A percentile compares a stretch with the other conserved stretches of the same genome.
Evolutionary conservation across 2,888 invertebrate species (phyloP).

Genomic region (Hirudinaria manillensis): DNA sequence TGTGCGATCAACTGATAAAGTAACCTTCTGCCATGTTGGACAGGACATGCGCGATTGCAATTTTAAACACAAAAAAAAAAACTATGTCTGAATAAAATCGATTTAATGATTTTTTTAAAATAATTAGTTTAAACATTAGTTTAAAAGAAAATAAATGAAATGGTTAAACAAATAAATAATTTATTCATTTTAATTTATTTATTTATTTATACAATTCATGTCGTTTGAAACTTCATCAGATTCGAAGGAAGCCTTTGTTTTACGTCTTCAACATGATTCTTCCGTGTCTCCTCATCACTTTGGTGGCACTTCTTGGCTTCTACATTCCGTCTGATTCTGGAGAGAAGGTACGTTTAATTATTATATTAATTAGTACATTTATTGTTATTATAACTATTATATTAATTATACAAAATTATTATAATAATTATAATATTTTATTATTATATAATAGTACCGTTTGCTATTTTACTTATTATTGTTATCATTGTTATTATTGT

Average conservation of each 20-base stretch:
- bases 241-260: constrained; percentile 58
- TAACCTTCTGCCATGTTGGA: no score
- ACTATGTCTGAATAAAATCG: no score
- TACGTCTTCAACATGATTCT: constrained; percentile 59
- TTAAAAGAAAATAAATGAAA: no score
- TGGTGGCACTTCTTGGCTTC: constrained; percentile 59
- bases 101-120: no score
- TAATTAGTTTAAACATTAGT: no score
- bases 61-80: no score
- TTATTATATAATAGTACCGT: background rate
- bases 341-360: constrained; percentile 42
- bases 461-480: background rate
- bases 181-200: no score
- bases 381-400: constrained; percentile 8
- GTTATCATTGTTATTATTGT: background rate
- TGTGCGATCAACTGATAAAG: no score
- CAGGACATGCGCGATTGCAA: no score
- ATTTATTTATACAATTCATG: no score
- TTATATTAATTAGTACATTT: background rate
- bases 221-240: constrained; percentile 39
- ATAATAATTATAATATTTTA: background rate
- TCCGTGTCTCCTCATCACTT: constrained; percentile 59
- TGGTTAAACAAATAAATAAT: no score
- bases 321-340: constrained; percentile 61
- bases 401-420: background rate